A percentile compares a stretch with the other conserved stretches of the same genome.
phyloP scores from a whole-genome alignment of 2,113 vertebrate species.

The Saimiri boliviensis region DNA sequence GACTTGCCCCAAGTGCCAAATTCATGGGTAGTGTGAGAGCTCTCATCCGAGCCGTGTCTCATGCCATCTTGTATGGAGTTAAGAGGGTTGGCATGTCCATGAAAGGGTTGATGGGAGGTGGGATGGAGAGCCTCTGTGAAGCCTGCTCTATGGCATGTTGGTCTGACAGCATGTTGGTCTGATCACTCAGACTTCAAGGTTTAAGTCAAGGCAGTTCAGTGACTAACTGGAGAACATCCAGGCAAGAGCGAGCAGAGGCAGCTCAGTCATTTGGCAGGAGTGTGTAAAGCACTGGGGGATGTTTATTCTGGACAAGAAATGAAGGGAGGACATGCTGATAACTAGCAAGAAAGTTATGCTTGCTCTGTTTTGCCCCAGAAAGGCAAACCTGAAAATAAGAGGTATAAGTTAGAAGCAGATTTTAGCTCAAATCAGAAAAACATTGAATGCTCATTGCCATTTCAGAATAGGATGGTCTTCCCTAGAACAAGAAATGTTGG shows the following conservation, averaged over 20 bases:
- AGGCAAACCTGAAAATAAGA: neutral
- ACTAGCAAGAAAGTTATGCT: neutral
- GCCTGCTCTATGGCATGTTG: no score
- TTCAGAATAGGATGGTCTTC: neutral
- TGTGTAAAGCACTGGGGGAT: neutral
- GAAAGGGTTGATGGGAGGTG: neutral
- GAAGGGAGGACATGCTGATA: neutral
- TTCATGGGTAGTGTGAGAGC: fast-evolving
- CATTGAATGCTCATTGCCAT: neutral
- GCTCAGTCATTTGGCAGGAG: neutral
- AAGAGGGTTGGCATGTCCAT: fast-evolving
- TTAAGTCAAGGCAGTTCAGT: neutral
- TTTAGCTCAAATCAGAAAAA: neutral
- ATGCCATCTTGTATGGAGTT: neutral
- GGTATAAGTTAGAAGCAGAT: neutral
- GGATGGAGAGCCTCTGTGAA: neutral
- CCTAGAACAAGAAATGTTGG: neutral
- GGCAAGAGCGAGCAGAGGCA: neutral
- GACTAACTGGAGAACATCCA: neutral
- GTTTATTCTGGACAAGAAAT: neutral
- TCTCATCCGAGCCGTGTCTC: fast-evolving
- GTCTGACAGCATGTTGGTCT: neutral
- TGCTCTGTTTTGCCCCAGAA: neutral
- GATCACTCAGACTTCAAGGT: neutral
- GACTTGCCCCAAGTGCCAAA: neutral